These are phyloP conservation scores for Rhinoraja longicauda DNA, from an alignment of 2,797 vertebrate genomes.

Conservation along the genomic window DNA sequence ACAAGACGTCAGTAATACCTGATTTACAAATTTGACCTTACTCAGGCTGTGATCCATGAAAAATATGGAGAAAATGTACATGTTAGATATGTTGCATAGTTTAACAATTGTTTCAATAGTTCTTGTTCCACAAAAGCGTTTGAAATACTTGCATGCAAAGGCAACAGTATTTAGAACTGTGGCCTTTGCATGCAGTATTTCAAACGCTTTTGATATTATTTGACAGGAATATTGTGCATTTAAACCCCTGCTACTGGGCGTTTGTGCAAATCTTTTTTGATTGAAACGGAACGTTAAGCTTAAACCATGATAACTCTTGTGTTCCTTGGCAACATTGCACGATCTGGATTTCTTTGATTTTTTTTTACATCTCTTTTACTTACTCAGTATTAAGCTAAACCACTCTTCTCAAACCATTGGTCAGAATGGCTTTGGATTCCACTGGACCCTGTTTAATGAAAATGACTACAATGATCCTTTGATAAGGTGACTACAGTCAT, in stretches of 20 bases:
- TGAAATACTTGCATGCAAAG: background rate
- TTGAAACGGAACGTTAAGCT: background rate
- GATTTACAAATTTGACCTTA: background rate
- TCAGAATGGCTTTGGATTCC: background rate
- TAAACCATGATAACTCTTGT: background rate
- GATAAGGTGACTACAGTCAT: background rate
- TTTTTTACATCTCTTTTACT: background rate
- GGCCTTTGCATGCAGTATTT: too few relatives aligned
- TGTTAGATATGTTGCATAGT: background rate
- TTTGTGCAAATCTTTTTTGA: background rate
- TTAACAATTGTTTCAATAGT: background rate
- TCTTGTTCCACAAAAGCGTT: background rate
- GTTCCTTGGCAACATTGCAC: background rate
- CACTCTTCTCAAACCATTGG: background rate
- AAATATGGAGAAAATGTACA: conserved; percentile 1
- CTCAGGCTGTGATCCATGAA: background rate
- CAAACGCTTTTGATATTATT: background rate
- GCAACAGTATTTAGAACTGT: background rate
- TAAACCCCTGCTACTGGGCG: background rate
- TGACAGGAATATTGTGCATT: background rate
- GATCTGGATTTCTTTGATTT: background rate
- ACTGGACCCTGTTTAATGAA: background rate
- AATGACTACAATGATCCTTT: background rate
- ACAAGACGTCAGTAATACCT: background rate
- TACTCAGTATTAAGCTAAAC: background rate